Base-by-base conservation (phyloP, 2,797 vertebrate species). In the Knipowitschia caucasica region DNA sequence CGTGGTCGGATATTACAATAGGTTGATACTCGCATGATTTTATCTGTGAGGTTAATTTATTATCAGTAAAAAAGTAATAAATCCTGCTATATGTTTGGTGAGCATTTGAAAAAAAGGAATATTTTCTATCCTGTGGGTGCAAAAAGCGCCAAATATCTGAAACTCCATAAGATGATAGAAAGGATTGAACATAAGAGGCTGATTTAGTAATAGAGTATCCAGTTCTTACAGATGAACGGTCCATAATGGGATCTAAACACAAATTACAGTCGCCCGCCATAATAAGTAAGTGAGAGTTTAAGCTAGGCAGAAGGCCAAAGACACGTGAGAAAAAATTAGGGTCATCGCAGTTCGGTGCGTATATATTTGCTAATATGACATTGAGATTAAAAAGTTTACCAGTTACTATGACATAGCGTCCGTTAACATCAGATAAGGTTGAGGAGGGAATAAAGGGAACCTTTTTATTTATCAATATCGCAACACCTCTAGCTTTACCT, bases 231-330 rank as follows among this genome's bases (percentile, higher is more conserved):
- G 56, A 59, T 18, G 36, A 51, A 1, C 29, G 9, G 10, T 59
- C 46, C 46, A 59, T 9, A 2, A 3, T 3, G 6, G 46, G 56
- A 10, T 59, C 21, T n/a, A 51, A 2, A 34, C 38, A 51, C 0
- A 59, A 1, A 20, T 59, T 26, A 27, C 43, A 51, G 17, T 44
- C 29, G 1, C 36, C 38, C 25, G 21, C 47, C 29, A 59, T 35
- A 2, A 59, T 51, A 1, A 59, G 56, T 15, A 51, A 4, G 14
- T n/a, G 29, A 20, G 38, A 35, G 20, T 59, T 15, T 15, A 59
- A 27, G 21, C 29, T 11, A 14, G 42, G 21, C 1, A 39, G 4
- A 1, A 2, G 2, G 7, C 15, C 15, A 17, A 38, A 2, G 6
- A 38, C 36, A 1, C 36, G 36, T 7, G 15, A 5, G 8, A 38